Percentiles rank a stretch among this genome's conserved stretches.
Conservation (phyloP, 2,113 vertebrate genomes). For the Polypterus senegalus region DNA sequence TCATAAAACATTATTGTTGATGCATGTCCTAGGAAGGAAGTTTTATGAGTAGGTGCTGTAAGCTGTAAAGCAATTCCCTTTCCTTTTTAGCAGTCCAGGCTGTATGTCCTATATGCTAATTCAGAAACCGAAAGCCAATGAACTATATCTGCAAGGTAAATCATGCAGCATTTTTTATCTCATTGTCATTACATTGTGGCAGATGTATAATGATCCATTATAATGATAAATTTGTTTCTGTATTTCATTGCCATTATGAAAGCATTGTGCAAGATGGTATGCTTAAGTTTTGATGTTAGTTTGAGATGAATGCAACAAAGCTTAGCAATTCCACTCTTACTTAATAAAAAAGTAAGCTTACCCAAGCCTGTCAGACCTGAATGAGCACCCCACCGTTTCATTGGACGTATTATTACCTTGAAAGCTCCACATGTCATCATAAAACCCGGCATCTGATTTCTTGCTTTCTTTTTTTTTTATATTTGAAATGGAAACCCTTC, state of each 20-base stretch:
- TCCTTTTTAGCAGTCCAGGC: constrained; percentile 21
- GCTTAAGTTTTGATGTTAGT: constrained; percentile 10
- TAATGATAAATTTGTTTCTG: constrained; percentile 32
- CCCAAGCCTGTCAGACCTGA: neutral
- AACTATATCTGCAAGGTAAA: constrained; percentile 42
- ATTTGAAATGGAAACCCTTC: too few relatives aligned
- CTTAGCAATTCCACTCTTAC: constrained; percentile 2
- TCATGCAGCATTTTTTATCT: constrained; percentile 40
- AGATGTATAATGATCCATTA: constrained; percentile 49
- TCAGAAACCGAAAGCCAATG: constrained; percentile 43
- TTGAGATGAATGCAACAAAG: constrained; percentile 18
- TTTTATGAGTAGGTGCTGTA: constrained; percentile 36
- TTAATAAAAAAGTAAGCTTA: neutral
- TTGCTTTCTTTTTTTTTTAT: too few relatives aligned
- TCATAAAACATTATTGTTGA: constrained; percentile 36
- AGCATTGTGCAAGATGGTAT: constrained; percentile 17
- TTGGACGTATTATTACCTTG: too few relatives aligned
- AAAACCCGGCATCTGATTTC: too few relatives aligned
- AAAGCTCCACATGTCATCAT: too few relatives aligned
- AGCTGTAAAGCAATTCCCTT: constrained; percentile 18
- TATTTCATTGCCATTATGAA: constrained; percentile 25
- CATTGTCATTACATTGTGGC: constrained; percentile 32
- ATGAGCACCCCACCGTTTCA: neutral
- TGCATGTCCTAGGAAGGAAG: constrained; percentile 27
- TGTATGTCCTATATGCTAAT: constrained; percentile 30